Conservation (phyloP, 2,888 invertebrate genomes). For the Heliconius charithonia region DNA sequence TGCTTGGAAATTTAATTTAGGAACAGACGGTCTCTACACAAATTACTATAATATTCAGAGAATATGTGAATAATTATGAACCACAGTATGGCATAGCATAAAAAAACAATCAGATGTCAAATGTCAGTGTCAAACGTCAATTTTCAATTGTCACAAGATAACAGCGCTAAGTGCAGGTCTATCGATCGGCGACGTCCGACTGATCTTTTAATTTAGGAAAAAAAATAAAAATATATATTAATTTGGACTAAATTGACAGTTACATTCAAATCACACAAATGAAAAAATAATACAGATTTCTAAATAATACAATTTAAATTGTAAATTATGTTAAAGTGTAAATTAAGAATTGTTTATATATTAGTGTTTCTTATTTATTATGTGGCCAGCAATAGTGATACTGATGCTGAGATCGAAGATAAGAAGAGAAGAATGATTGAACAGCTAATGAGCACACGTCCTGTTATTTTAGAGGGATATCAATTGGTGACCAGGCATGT, state of each 20-base stretch:
- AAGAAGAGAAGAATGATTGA: constrained; percentile 72
- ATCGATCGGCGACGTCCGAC: constrained; percentile 39
- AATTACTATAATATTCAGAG: neutral
- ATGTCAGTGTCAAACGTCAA: constrained; percentile 12
- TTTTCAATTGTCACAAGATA: neutral
- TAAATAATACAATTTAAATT: neutral
- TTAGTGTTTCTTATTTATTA: constrained; percentile 67
- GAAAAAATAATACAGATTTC: neutral
- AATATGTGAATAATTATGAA: neutral
- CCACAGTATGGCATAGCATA: neutral
- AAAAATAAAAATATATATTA: neutral
- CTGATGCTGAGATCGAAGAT: constrained; percentile 69
- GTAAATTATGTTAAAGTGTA: constrained; percentile 43
- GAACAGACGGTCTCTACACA: no score
- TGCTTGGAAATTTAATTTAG: no score
- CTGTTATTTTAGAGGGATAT: constrained; percentile 72
- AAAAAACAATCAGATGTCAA: neutral
- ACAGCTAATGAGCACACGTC: constrained; percentile 71
- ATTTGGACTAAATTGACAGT: constrained; percentile 10
- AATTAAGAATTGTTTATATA: constrained; percentile 69
- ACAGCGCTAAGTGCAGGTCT: constrained; percentile 1
- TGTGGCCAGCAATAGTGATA: constrained; percentile 65
- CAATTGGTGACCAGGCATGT: constrained; percentile 76
- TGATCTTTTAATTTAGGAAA: constrained; percentile 15
- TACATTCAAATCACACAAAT: neutral